Percentiles rank a stretch among this genome's conserved stretches.
phyloP scores from a whole-genome alignment of 2,113 vertebrate species.

The Cyprinodon variegatus region DNA sequence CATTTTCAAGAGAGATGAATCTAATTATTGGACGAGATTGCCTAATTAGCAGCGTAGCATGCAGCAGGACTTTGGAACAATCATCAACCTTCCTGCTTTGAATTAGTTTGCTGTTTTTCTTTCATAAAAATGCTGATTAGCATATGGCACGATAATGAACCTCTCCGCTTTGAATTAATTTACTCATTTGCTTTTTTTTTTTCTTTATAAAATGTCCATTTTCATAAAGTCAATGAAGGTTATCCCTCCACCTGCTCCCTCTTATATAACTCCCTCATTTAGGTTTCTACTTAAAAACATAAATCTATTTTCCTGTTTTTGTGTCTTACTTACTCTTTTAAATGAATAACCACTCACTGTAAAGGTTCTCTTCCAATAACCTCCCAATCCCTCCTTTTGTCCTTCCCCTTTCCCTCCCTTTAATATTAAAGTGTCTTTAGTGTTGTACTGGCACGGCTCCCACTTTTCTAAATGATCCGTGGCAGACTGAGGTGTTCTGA shows the following conservation, averaged over 20 bases:
- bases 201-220: constrained; percentile 42
- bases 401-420: constrained; percentile 31
- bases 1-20: constrained; percentile 58
- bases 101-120: constrained; percentile 30
- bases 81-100: constrained; percentile 33
- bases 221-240: constrained; percentile 23
- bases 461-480: constrained; percentile 44
- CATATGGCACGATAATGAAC: constrained; percentile 16
- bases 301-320: constrained; percentile 12
- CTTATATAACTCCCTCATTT: constrained; percentile 1
- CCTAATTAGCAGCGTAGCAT: constrained; percentile 55
- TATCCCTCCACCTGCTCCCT: constrained; percentile 5
- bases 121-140: constrained; percentile 39
- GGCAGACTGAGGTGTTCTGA: constrained; percentile 42
- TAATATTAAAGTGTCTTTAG: constrained; percentile 59
- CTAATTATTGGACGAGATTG: constrained; percentile 55
- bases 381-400: neutral
- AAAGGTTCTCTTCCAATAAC: constrained; percentile 28
- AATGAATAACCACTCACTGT: constrained; percentile 30
- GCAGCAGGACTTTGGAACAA: constrained; percentile 32
- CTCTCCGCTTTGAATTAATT: neutral
- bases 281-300: constrained; percentile 18
- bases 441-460: constrained; percentile 45
- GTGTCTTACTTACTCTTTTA: constrained; percentile 17
- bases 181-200: neutral